A percentile compares a stretch with the other conserved stretches of the same genome.
Conservation (phyloP, 1,140 invertebrate species). For the Aplysia californica region DNA sequence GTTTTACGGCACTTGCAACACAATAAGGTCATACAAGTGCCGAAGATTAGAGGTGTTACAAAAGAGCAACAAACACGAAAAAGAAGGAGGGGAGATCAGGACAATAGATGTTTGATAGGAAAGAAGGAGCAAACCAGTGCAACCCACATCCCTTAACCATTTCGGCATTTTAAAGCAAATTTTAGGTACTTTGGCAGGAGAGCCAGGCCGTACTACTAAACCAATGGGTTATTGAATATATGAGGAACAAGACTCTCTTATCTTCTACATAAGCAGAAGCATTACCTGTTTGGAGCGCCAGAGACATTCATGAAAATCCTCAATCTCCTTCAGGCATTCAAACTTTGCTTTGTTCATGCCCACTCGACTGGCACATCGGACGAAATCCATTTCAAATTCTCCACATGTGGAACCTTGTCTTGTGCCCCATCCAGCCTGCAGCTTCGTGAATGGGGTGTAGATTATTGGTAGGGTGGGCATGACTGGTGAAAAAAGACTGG, state of each 20-base stretch:
- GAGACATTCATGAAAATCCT: conserved; percentile 33
- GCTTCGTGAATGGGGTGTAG: conserved; percentile 35
- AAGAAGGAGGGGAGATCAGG: too few species aligned
- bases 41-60: too few species aligned
- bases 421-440: conserved; percentile 11
- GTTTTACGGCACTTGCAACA: too few species aligned
- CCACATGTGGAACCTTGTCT: conserved; percentile 24
- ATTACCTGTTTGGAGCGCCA: conserved; percentile 25
- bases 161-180: not conserved
- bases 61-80: too few species aligned
- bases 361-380: conserved; percentile 32
- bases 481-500: too few species aligned
- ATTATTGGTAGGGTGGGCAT: conserved; percentile 25
- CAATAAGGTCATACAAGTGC: too few species aligned
- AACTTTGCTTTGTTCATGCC: not conserved
- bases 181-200: not conserved
- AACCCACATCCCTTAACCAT: not conserved
- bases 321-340: conserved; percentile 25
- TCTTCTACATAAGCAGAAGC: not conserved
- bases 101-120: not conserved
- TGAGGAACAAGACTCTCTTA: not conserved
- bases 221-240: too few species aligned
- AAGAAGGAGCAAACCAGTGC: not conserved
- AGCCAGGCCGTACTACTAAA: not conserved
- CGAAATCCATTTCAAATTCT: conserved; percentile 35